Percentiles rank a stretch among this genome's conserved stretches.
Evolutionary conservation across 2,797 vertebrate species (phyloP).

Genomic region (Enoplosus armatus): DNA sequence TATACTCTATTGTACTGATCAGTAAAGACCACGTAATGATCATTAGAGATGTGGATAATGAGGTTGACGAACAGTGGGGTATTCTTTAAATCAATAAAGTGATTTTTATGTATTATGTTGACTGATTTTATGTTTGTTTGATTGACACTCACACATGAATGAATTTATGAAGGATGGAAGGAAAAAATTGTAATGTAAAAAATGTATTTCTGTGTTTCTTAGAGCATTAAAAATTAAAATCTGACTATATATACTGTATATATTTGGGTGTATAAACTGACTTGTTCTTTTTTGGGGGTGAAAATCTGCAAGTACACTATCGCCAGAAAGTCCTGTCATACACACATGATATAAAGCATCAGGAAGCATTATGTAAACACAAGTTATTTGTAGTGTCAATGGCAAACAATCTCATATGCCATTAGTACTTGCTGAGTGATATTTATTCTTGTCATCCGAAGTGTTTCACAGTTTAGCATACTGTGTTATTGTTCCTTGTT

Average conservation of each 20-base stretch:
- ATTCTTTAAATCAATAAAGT: not conserved
- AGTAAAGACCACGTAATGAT: not conserved
- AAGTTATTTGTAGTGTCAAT: not conserved
- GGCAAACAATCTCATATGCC: conserved; percentile 1
- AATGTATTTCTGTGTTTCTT: not conserved
- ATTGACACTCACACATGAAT: not conserved
- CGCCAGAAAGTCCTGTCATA: not conserved
- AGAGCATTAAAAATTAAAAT: not conserved
- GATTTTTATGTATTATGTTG: not conserved
- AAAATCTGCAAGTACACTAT: not conserved
- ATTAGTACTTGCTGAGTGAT: conserved; percentile 7
- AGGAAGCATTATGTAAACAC: not conserved
- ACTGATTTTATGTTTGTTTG: not conserved
- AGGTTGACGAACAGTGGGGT: not conserved
- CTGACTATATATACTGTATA: no score
- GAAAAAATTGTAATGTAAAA: no score
- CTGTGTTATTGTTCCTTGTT: conserved; percentile 24
- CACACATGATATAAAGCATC: not conserved
- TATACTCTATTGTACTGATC: not conserved
- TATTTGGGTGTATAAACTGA: not conserved
- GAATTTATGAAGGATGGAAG: no score
- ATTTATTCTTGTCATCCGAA: conserved; percentile 14
- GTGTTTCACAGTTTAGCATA: conserved; percentile 20
- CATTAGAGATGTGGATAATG: not conserved
- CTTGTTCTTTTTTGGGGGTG: not conserved